Base-by-base conservation (phyloP, 2,113 vertebrate species). In the Thomomys bottae region DNA sequence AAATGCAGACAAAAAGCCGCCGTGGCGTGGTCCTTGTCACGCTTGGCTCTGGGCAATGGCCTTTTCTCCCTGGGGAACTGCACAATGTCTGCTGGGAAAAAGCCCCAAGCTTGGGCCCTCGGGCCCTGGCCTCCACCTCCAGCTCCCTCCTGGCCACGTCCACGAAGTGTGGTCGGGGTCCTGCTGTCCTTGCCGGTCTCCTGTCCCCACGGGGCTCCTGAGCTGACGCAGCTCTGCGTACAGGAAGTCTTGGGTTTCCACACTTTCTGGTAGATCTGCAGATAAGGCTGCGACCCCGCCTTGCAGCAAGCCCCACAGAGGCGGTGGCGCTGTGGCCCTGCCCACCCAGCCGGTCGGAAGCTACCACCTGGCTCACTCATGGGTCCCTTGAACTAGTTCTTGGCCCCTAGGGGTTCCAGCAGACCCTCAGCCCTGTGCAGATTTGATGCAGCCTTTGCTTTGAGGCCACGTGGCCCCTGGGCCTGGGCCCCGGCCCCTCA, bases 1-100 rank as follows among this genome's bases (percentile, higher is more conserved):
- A 88, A 49, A 30, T 61, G 87, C 87, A 73, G 77, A 95, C 36
- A 85, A 90, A 94, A 90, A n/a, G 66, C 93, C 73, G 71, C 17
- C 5, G 3, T 32, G 11, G 0, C 59, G 61, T 82, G 83, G 24
- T 85, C 34, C 21, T 38, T 73, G 82, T 34, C 49, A 66, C n/a
- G 8, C 28, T 26, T 64, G 24, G 24, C 63, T 11, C 26, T 64
- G 63, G 63, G 63, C 24, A 30, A 26, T 12, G 24, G 63, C 24
- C 24, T 28, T 28, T 28, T 28, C 26, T 14, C 64, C 26, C 64
- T 32, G 28, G 64, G 30, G 11, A 32, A 15, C 28, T 26, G 24
- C 9, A 66, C 64, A 14, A 10, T 30, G 32, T 66, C 64, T 66
- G 64, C 28, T 32, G 64, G 49, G 49, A 15, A 15, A 4, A 54